Base-by-base conservation (phyloP, 2,113 vertebrate genomes). In the Alethe diademata region DNA sequence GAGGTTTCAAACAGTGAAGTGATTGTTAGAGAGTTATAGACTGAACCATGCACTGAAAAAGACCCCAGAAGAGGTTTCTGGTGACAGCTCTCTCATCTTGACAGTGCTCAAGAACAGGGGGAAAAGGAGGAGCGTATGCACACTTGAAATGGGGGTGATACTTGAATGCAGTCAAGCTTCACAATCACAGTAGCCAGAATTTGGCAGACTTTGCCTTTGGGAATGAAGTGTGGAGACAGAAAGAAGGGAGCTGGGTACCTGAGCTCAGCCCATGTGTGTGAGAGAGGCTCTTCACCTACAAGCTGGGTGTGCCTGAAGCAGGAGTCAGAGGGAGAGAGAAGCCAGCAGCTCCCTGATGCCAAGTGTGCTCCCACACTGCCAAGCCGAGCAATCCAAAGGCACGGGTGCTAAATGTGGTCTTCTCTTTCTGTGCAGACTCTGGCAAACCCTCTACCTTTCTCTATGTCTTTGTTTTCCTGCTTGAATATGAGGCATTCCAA, bases 1-100 rank as follows among this genome's bases (percentile, higher is more conserved):
- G 83, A 96, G 78, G 86, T 93, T 97, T 96, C 70, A 86, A 95
- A 95, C 62, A 90, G 60, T 92, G 60, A 93, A 92, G 92, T 25
- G 57, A 62, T 62, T 95, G 72, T 95, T 96, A 86, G 19, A 1
- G 3, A 70, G 47, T 66, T 92, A 78, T 1, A n/a, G 51, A 82
- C 56, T 24, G 31, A 79, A 54, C 71, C 7, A 11, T 73, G 71
- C 35, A 69, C 65, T 43, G 69, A 40, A 38, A 50, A 70, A 88
- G 65, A 91, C 69, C 65, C 64, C 36, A 71, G 56, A 82, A 80
- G 2, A 65, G 17, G 50, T 57, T 84, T 65, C 74, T 2, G 5
- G 61, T 64, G 86, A 56, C 79, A 84, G 75, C 40, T 50, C 36
- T 88, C 40, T 86, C 66, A 82, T 62, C 66, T 73, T 51, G 73